A percentile compares a stretch with the other conserved stretches of the same genome.
phyloP scores from a whole-genome alignment of 1,140 invertebrate genomes.

The Drosophila kikkawai region DNA sequence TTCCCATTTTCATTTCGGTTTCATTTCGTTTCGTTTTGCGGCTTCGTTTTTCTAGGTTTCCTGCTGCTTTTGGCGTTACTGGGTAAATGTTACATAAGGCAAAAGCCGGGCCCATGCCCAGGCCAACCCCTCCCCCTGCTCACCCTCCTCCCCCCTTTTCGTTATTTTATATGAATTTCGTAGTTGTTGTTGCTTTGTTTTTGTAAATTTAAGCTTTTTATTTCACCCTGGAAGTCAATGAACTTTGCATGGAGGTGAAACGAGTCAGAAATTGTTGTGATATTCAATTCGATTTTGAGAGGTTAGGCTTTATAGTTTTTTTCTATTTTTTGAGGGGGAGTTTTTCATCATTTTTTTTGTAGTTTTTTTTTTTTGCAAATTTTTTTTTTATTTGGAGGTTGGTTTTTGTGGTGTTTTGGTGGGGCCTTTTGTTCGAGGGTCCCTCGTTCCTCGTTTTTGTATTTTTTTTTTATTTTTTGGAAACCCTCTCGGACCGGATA shows the following conservation, averaged over 20 bases:
- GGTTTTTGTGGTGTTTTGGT: constrained; percentile 1
- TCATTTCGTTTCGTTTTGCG: constrained; percentile 29
- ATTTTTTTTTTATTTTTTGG: constrained; percentile 10
- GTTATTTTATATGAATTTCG: constrained; percentile 4
- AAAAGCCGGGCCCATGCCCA: constrained; percentile 19
- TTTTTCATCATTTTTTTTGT: constrained; percentile 4
- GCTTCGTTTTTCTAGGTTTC: constrained; percentile 81
- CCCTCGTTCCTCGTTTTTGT: constrained; percentile 20
- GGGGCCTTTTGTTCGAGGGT: constrained; percentile 25
- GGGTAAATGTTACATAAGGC: constrained; percentile 81
- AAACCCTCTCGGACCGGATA: constrained; percentile 46
- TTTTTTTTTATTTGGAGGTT: constrained; percentile 23
- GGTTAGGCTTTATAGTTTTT: not conserved
- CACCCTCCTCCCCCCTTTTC: not conserved
- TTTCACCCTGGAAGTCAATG: constrained; percentile 24
- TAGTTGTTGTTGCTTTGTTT: not conserved
- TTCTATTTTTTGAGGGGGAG: constrained; percentile 1
- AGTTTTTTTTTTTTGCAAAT: not conserved
- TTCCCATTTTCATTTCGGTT: constrained; percentile 53
- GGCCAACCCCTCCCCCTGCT: not conserved
- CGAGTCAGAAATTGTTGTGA: constrained; percentile 37
- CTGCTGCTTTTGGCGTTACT: constrained; percentile 79
- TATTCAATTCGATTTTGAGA: constrained; percentile 38
- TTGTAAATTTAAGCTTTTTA: not conserved
- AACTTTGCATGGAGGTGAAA: constrained; percentile 38